Evolutionary conservation across 64 coral and sea anemone species (phyloP), one percentile per base, ranked within the genome.

Genomic region (Orbicella faveolata): DNA sequence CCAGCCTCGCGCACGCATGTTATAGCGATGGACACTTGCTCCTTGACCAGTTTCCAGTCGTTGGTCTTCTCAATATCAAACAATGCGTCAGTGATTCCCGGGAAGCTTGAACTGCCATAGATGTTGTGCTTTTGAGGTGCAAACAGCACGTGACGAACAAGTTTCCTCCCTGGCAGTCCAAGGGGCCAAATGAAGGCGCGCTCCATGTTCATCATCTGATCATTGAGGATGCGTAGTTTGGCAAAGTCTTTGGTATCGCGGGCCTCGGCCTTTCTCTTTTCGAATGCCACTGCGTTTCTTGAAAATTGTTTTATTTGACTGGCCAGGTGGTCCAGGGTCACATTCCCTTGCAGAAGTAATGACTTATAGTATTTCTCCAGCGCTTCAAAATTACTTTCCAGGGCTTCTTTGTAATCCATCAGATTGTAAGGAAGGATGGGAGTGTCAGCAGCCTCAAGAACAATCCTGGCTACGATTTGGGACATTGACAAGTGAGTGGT

Each of bases 151-250:
- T 97, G 95, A 33, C 96, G 90, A 79, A 86, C 79, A 64, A 76
- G 59, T 48, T 74, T 79, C 9, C 90, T 91, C 34, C 90, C 90
- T 0, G 96, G 96, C 20, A 95, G 79, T 9, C 96, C 96, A 26
- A 82, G 87, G 3, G 96, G 77, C 53, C 89, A 95, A 23, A 98
- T 87, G 67, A 98, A 98, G 0, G 91, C 85, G 18, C 90, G 90
- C 64, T 98, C 96, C 52, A 98, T 72, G 23, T 88, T 75, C 75
- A 93, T 94, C 90, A 98, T 87, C 48, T 92, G 89, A 65, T 98
- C 93, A 78, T 98, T 98, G 21, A 98, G 35, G 8, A 84, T 91
- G 64, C 93, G 93, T 17, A 90, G 76, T 83, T 90, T 90, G 8
- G 88, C 65, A 74, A 92, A 94, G 72, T 93, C 90, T 6, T 92